phyloP scores from a whole-genome alignment of 2,113 vertebrate species.

The Gymnocephalus cernua region DNA sequence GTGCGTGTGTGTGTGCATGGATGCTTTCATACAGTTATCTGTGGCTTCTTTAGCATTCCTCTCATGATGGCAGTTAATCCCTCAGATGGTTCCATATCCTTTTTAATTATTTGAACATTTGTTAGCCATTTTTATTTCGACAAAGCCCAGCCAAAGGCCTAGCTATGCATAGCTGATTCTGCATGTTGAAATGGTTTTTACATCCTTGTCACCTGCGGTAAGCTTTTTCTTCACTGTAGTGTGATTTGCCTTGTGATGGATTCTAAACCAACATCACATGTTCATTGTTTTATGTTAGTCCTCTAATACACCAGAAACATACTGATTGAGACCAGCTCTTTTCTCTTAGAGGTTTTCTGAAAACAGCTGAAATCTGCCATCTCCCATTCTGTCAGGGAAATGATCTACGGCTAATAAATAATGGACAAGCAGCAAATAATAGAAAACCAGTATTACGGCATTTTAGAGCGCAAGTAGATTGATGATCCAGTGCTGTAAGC shows the following conservation, averaged over 20 bases:
- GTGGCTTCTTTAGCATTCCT: slow-evolving; percentile 43
- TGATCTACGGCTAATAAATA: slow-evolving; percentile 73
- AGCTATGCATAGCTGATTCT: slow-evolving; percentile 43
- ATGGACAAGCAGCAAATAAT: slow-evolving; percentile 71
- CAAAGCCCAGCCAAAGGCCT: slow-evolving; percentile 49
- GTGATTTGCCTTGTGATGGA: slow-evolving; percentile 59
- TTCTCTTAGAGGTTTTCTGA: slow-evolving; percentile 50
- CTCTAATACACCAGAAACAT: slow-evolving; percentile 30
- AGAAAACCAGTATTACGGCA: slow-evolving; percentile 52
- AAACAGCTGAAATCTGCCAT: slow-evolving; percentile 44
- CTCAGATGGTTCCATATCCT: slow-evolving; percentile 45
- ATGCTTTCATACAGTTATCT: not conserved
- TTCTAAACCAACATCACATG: slow-evolving; percentile 39
- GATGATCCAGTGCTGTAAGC: slow-evolving; percentile 48
- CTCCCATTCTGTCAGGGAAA: slow-evolving; percentile 47
- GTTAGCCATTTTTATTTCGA: slow-evolving; percentile 48
- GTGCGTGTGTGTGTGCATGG: not conserved
- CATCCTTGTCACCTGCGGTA: slow-evolving; percentile 44
- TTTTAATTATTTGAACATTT: slow-evolving; percentile 58
- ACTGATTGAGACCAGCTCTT: slow-evolving; percentile 37
- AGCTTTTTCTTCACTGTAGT: slow-evolving; percentile 46
- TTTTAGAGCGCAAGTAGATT: slow-evolving; percentile 60
- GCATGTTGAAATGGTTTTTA: slow-evolving; percentile 47
- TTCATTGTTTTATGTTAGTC: slow-evolving; percentile 49
- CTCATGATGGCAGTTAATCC: slow-evolving; percentile 40